A percentile compares a stretch with the other conserved stretches of the same genome.
Conservation (phyloP, 2,888 invertebrate species). For the Aspidiotus rigidus region DNA sequence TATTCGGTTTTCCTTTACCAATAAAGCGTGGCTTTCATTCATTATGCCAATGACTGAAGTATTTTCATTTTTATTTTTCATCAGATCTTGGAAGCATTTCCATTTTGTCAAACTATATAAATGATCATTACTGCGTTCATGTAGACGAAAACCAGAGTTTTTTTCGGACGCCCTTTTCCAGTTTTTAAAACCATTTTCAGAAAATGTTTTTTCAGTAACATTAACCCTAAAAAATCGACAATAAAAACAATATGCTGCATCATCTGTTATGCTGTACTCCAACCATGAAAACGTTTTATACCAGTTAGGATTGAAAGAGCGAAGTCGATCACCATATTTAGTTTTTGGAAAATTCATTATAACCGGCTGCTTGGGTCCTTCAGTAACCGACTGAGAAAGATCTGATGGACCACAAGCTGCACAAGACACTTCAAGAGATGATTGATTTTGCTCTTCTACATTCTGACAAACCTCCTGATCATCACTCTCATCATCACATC, state of each 20-base stretch:
- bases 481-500: too few relatives aligned
- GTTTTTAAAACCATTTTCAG: slow-evolving; percentile 19
- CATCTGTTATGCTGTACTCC: slow-evolving; percentile 17
- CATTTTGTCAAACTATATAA: not conserved
- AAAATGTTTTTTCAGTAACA: not conserved
- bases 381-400: slow-evolving; percentile 12
- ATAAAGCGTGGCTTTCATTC: slow-evolving; percentile 11
- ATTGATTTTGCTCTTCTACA: too few relatives aligned
- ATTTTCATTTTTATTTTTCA: not conserved
- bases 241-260: slow-evolving; percentile 21
- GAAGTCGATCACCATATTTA: slow-evolving; percentile 11
- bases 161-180: slow-evolving; percentile 17
- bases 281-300: slow-evolving; percentile 22
- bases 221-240: slow-evolving; percentile 18
- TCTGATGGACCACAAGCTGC: slow-evolving; percentile 16
- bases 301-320: slow-evolving; percentile 11
- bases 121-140: not conserved
- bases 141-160: slow-evolving; percentile 12
- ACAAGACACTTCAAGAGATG: too few relatives aligned
- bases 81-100: not conserved
- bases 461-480: too few relatives aligned
- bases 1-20: slow-evolving; percentile 22
- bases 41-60: slow-evolving; percentile 1
- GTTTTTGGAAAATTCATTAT: slow-evolving; percentile 20
- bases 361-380: slow-evolving; percentile 18